A percentile compares a stretch with the other conserved stretches of the same genome.
phyloP scores from a whole-genome alignment of 2,113 vertebrate species.

The Sardina pilchardus region DNA sequence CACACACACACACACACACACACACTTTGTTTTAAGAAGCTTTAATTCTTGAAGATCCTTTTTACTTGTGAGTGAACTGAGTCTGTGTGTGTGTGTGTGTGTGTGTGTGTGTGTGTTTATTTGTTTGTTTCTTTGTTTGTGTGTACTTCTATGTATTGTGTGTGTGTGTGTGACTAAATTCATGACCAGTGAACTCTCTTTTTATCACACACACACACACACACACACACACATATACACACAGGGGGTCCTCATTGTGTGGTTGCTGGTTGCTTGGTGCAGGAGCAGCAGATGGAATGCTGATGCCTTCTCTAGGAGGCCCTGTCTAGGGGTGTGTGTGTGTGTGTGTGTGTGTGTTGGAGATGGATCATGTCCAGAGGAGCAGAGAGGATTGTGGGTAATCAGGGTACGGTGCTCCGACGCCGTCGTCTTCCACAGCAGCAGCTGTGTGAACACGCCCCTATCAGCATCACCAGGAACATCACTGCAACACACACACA shows the following conservation, averaged over 20 bases:
- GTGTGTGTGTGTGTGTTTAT: not conserved
- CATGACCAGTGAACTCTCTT: too few relatives aligned
- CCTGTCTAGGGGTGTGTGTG: not conserved
- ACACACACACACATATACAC: not conserved
- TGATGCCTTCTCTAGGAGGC: not conserved
- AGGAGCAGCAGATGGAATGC: not conserved
- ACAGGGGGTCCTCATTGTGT: not conserved
- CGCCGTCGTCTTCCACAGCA: conserved; percentile 45
- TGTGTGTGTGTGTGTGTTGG: not conserved
- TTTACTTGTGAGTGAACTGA: not conserved
- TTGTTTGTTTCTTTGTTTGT: not conserved
- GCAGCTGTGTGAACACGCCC: conserved; percentile 48
- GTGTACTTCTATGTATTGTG: not conserved
- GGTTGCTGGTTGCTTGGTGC: not conserved
- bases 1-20: too few relatives aligned
- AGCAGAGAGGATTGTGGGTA: not conserved
- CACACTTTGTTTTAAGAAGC: too few relatives aligned
- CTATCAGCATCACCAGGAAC: not conserved
- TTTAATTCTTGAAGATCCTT: not conserved
- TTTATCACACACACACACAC: not conserved
- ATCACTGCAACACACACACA: not conserved
- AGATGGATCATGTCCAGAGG: too few relatives aligned
- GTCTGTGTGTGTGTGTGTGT: not conserved
- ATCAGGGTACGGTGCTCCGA: conserved; percentile 32
- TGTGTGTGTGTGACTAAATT: too few relatives aligned